Percentiles rank a stretch among this genome's conserved stretches.
phyloP scores from a whole-genome alignment of 2,113 vertebrate genomes.

The Vidua macroura region DNA sequence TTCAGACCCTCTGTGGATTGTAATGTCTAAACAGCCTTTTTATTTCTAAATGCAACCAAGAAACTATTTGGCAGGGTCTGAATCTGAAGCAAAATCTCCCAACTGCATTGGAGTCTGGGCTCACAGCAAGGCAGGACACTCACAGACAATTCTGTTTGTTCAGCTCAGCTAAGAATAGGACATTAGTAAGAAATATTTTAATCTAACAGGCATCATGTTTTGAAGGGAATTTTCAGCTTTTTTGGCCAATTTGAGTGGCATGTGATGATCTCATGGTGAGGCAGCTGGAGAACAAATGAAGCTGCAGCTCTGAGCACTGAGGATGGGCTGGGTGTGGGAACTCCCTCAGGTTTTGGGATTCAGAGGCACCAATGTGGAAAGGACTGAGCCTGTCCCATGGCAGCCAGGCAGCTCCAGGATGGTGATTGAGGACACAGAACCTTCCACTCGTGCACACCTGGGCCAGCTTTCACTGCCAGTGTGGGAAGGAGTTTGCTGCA shows the following conservation, averaged over 20 bases:
- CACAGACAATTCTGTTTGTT: not conserved
- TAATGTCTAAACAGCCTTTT: slow-evolving; percentile 39
- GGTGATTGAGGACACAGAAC: not conserved
- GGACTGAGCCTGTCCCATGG: accelerated
- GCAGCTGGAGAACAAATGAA: not conserved
- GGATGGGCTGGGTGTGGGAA: accelerated
- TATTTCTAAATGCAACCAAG: slow-evolving; percentile 43
- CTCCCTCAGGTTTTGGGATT: not conserved
- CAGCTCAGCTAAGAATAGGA: slow-evolving; percentile 12
- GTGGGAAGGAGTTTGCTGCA: not conserved
- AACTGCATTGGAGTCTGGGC: not conserved
- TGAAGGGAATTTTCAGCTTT: not conserved
- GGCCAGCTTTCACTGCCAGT: not conserved
- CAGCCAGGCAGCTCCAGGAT: not conserved
- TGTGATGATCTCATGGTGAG: slow-evolving; percentile 8
- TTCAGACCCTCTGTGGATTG: slow-evolving; percentile 54
- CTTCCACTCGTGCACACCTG: not conserved
- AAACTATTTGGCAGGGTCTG: slow-evolving; percentile 47
- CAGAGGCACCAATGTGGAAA: accelerated
- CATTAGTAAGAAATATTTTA: slow-evolving; percentile 8
- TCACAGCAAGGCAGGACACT: not conserved
- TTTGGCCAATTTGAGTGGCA: not conserved
- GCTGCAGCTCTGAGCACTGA: not conserved
- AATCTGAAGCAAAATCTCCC: not conserved
- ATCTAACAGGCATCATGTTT: not conserved